Evolutionary conservation across 2,888 invertebrate species (phyloP), one percentile per base, ranked within the genome.

Genomic region (Icerya purchasi): DNA sequence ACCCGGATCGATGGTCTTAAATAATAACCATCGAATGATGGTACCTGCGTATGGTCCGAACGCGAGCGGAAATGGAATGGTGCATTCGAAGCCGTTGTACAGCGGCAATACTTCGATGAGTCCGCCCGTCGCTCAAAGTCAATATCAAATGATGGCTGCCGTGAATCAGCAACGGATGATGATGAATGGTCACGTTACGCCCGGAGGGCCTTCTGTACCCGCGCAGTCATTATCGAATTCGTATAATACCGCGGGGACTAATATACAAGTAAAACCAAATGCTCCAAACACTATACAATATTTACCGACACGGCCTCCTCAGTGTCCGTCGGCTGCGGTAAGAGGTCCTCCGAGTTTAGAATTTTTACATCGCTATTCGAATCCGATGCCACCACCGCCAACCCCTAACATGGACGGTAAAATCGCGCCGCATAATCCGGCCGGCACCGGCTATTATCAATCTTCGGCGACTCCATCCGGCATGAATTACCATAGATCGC

Each of bases 271-370:
- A 23, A 94, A 94, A 73, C 87, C 94, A 10, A 92, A 88, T 72
- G 92, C 94, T 14, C 94, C 96, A 0, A 96, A 96, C 73, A 96
- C 96, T 50, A 96, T 96, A 70, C 94, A 96, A 76, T 96, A 96
- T 77, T 80, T 94, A 72, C 96, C 96, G 22, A 62, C 56, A 14
- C 79, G 92, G 73, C 88, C 93, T 10, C 90, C 90, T 70, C 82
- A 83, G 68, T 78, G 81, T 14, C 80, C 80, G 68, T 77, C 78
- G 62, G 75, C 77, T 25, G 81, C 78, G 58, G 84, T 84, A 1
- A 76, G 89, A 53, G 84, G 85, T 10, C 88, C 90, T 3, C 90
- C 90, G 51, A 86, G 88, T 72, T 75, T 92, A 64, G 90, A 92
- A 68, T 92, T 92, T 73, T 74, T 92, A 60, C 89, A 88, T 67